Evolutionary conservation across 2,113 vertebrate genomes (phyloP), one percentile per base, ranked within the genome.

Genomic region (Calidris pygmaea): DNA sequence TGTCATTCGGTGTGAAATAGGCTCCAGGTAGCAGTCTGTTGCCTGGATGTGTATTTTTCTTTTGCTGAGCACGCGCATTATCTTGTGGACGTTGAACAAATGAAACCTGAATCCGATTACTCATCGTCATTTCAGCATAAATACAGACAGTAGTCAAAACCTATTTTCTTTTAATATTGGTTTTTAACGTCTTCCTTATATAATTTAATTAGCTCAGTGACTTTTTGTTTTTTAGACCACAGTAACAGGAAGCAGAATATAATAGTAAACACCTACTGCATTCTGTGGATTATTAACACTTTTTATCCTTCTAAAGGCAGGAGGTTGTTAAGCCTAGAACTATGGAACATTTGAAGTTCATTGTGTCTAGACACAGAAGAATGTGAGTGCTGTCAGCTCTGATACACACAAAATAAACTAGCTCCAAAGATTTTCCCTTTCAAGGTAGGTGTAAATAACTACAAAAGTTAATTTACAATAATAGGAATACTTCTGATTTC

Each of bases 31-130:
- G 26, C 16, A 62, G 27, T 45, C 32, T 48, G 72, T 65, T 90
- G 88, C 53, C 80, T 87, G 60, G 41, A 75, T 77, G 47, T 85
- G 4, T 79, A 41, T 68, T 48, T 89, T 86, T 24, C 19, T 72
- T 90, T 90, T 89, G 71, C 79, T 93, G 86, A 84, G 52, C n/a
- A 50, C 18, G 24, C 32, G 76, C 4, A 2, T 86, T 84, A 56
- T 75, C 83, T 72, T 76, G 59, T 84, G 75, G 79, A 62, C 66
- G 83, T 70, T 26, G 76, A 94, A 92, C 72, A 96, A 92, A 90
- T 68, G 45, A 85, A 95, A 85, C 53, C 48, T 66, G 43, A 85
- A 84, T 79, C 43, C 29, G 48, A 90, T 43, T 81, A 60, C 52
- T 93, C 27, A 84, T 60, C 52, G 41, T 78, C 78, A 60, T 35